Evolutionary conservation across 2,797 vertebrate genomes (phyloP), one percentile per base, ranked within the genome.

Genomic region (Xenops minutus): DNA sequence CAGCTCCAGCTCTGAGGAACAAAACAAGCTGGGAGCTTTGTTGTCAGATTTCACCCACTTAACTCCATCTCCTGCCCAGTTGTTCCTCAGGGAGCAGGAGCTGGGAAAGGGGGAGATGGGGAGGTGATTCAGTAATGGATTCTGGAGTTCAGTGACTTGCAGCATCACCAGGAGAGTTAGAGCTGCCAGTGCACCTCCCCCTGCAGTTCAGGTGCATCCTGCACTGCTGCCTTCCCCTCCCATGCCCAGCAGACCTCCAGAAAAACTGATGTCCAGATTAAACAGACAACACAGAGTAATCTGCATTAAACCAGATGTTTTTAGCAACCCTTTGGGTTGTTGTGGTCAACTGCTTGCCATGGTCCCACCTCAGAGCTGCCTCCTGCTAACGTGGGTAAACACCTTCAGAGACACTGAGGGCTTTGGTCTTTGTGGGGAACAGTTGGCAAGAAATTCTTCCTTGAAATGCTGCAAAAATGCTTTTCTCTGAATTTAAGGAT

Each of bases 221-320:
- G 5, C 41, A 43, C 41, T 43, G 41, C 41, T 43, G 41, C 36
- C 37, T 8, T 14, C 37, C 64, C 26, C 48, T 55, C 30, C 55
- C 4, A 2, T 4, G 4, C 0, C 1, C n/a, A 1, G 0, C 13
- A 15, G 6, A 30, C 16, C 41, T 18, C 41, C 51, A 20, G 10
- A 30, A 13, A 72, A 49, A 5, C 9, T 3, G 4, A 41, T 20
- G 13, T 5, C 61, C 29, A 14, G 29, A 30, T 61, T 13, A 27
- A 69, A 59, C 0, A 41, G 46, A 43, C 36, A 62, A 29, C 30
- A 43, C 0, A 32, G 32, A 55, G 21, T 36, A 7, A n/a, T 14
- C 51, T 8, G 30, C 20, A 1, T 21, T 16, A 32, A 62, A 29
- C 18, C 68, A 79, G 52, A 4, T 7, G 46, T 13, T 21, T n/a